Conservation (phyloP, 2,113 vertebrate species). For the Rousettus leschenaultii region DNA sequence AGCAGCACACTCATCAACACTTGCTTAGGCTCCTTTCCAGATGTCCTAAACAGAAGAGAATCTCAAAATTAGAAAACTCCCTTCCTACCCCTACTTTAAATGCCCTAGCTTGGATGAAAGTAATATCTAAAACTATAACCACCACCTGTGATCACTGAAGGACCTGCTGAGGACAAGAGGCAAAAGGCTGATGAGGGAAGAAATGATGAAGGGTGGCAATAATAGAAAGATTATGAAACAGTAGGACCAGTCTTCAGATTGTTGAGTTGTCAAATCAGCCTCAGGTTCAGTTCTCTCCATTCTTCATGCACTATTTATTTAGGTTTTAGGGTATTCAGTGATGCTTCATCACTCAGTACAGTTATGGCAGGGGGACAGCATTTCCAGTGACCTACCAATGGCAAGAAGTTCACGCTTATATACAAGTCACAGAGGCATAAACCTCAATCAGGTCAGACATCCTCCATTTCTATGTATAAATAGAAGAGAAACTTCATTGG, state of each 20-base stretch:
- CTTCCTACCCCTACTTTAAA: fast-evolving
- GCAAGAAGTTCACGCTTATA: not conserved
- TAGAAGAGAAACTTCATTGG: not conserved
- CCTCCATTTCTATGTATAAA: not conserved
- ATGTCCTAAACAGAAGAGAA: not conserved
- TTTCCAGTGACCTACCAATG: not conserved
- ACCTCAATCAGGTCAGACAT: not conserved
- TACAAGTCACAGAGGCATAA: not conserved
- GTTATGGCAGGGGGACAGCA: not conserved
- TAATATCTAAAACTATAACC: too few species aligned
- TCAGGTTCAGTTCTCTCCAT: too few species aligned
- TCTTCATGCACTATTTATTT: fast-evolving
- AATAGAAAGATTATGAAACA: too few species aligned
- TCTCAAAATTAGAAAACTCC: not conserved
- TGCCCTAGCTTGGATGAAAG: not conserved
- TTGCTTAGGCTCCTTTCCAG: not conserved
- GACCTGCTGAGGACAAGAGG: too few species aligned
- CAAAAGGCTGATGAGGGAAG: not conserved
- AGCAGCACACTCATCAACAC: not conserved
- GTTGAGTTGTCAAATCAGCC: too few species aligned
- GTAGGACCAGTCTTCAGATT: not conserved
- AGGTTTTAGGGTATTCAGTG: too few species aligned
- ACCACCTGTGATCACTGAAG: not conserved
- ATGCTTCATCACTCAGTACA: too few species aligned
- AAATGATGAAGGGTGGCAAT: not conserved